Conservation (phyloP, 2,113 vertebrate species). For the Rhabdomys dilectus region DNA sequence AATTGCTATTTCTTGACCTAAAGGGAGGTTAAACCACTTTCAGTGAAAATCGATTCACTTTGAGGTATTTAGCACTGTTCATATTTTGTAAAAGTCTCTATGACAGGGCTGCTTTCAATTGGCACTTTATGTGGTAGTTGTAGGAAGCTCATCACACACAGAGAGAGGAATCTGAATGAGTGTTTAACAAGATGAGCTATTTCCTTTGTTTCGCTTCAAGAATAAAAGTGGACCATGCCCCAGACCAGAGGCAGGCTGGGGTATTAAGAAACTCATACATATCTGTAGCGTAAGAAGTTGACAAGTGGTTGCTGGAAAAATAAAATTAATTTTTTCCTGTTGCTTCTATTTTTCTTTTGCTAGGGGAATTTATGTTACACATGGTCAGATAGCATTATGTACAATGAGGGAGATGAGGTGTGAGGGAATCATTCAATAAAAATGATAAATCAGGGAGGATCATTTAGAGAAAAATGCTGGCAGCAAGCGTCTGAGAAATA, state of each 20-base stretch:
- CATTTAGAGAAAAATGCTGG: conserved; percentile 73
- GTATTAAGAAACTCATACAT: neutral
- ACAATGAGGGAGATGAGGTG: conserved; percentile 75
- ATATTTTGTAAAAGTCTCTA: conserved; percentile 84
- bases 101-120: conserved; percentile 83
- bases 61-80: conserved; percentile 87
- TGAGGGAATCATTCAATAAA: conserved; percentile 78
- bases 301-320: conserved; percentile 42
- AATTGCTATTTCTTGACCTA: conserved; percentile 88
- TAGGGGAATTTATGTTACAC: conserved; percentile 56
- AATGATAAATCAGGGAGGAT: conserved; percentile 77
- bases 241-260: neutral
- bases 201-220: conserved; percentile 78
- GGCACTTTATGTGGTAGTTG: conserved; percentile 79
- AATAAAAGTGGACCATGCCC: conserved; percentile 57
- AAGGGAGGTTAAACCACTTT: conserved; percentile 86
- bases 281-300: neutral
- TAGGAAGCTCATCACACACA: conserved; percentile 77
- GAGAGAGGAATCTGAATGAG: conserved; percentile 80
- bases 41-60: conserved; percentile 85
- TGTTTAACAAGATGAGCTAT: conserved; percentile 81
- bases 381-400: conserved; percentile 64
- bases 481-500: conserved; percentile 70
- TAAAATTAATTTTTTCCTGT: conserved; percentile 71
- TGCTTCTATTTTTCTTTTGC: conserved; percentile 70